Base-by-base conservation (phyloP, 2,113 vertebrate species). In the Pygoscelis adeliae region DNA sequence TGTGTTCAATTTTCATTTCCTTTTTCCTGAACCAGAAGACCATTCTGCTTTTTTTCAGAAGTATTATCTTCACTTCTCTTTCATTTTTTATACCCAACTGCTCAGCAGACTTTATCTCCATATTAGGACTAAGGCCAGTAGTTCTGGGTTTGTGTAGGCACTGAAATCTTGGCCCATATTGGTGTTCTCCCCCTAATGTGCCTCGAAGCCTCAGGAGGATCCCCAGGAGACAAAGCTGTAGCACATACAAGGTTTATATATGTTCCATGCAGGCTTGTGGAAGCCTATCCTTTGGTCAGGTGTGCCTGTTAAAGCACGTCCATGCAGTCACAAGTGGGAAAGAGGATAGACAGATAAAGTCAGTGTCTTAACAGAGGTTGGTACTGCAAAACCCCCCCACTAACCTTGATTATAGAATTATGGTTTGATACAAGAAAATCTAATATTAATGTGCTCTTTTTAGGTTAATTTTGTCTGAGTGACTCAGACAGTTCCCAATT, bases 381-480 rank as follows among this genome's bases (percentile, higher is more conserved):
- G 9, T 71, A 46, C 40, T 88, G 17, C 3, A 21, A 58, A 56
- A 42, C 15, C 25, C 7, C 5, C 42, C 38, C 40, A 11, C 27
- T 93, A 90, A 78, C 58, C 50, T 76, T 87, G 62, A 40, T 83
- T 81, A 91, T 80, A 83, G 89, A 90, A 83, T 95, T 90, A 65
- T 2, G 46, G 38, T 88, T 96, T 94, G 72, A 30, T 62, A 32
- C 34, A 42, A 87, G 74, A 95, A 92, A 87, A 92, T 93, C 53
- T 94, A 90, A 79, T 84, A 94, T 66, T 95, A 93, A 94, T 82
- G 46, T 93, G 71, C 50, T 95, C 83, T 70, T 94, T 92, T 91
- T 70, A 92, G 79, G 90, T 95, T 96, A 93, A 94, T 95, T 96
- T 95, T 95, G 69, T 92, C 76, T 91, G 88, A 93, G 61, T 91